Evolutionary conservation across 2,888 invertebrate genomes (phyloP).

Genomic region (Eupithecia insigniata): DNA sequence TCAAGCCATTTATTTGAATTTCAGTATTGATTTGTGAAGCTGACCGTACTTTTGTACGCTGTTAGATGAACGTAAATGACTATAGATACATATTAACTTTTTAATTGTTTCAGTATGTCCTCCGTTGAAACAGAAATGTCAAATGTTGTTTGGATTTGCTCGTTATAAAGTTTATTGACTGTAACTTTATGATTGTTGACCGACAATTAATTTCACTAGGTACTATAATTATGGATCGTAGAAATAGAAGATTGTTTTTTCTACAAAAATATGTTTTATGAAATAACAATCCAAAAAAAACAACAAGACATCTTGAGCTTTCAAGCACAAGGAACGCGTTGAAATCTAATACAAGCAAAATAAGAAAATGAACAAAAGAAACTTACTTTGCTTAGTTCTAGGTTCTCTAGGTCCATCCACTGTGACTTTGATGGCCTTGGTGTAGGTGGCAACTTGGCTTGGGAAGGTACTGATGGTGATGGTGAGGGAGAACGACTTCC

Average conservation of each 20-base stretch:
- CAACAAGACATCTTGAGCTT: slow-evolving; percentile 17
- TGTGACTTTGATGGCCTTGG: slow-evolving; percentile 99
- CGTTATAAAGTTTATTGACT: slow-evolving; percentile 27
- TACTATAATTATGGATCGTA: background rate
- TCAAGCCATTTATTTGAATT: background rate
- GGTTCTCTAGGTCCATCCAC: slow-evolving; percentile 99
- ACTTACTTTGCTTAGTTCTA: slow-evolving; percentile 97
- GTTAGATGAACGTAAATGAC: slow-evolving; percentile 23
- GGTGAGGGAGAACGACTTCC: slow-evolving; percentile 96
- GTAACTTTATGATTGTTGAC: slow-evolving; percentile 15
- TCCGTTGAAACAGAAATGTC: slow-evolving; percentile 38
- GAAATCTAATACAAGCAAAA: slow-evolving; percentile 36
- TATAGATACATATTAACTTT: slow-evolving; percentile 41
- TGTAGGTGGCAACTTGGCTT: slow-evolving; percentile 95
- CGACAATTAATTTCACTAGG: slow-evolving; percentile 16
- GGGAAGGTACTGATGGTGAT: slow-evolving; percentile 93
- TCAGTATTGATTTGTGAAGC: background rate
- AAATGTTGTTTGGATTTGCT: slow-evolving; percentile 31
- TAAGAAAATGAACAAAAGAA: slow-evolving; percentile 29
- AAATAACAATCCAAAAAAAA: slow-evolving; percentile 15
- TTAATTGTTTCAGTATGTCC: slow-evolving; percentile 53
- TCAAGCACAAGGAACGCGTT: slow-evolving; percentile 34
- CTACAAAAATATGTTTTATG: background rate
- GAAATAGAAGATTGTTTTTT: background rate
- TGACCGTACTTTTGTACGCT: slow-evolving; percentile 25